phyloP scores from a whole-genome alignment of 2,797 vertebrate species.

The Myripristis jacobus region DNA sequence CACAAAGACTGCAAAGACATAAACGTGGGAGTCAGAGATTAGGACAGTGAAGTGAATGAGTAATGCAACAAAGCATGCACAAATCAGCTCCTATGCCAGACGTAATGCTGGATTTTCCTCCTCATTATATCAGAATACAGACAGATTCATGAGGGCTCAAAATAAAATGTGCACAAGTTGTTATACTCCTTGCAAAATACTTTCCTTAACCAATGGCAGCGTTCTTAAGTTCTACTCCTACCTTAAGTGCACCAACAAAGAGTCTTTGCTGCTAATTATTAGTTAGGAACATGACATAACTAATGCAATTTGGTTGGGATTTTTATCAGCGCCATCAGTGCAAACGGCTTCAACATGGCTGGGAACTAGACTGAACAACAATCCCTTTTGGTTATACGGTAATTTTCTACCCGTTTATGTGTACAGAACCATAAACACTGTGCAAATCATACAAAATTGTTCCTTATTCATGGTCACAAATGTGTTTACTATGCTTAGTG shows the following conservation, averaged over 20 bases:
- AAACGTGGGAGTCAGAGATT: slow-evolving; percentile 30
- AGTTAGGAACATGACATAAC: not conserved
- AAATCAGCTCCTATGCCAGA: not conserved
- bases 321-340: not conserved
- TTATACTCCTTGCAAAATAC: not conserved
- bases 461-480: not conserved
- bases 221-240: not conserved
- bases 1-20: slow-evolving; percentile 90
- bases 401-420: not conserved
- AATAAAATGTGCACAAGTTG: not conserved
- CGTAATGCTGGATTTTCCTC: not conserved
- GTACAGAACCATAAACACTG: not conserved
- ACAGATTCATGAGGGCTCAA: too few relatives aligned
- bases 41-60: slow-evolving; percentile 17
- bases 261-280: not conserved
- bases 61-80: slow-evolving; percentile 8
- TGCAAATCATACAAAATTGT: not conserved
- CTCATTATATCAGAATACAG: too few relatives aligned
- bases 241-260: not conserved
- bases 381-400: not conserved
- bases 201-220: not conserved
- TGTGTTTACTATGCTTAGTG: not conserved
- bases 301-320: not conserved
- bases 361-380: not conserved
- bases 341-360: not conserved